phyloP scores from a whole-genome alignment of 2,888 invertebrate genomes.

The Eupithecia exiguata region DNA sequence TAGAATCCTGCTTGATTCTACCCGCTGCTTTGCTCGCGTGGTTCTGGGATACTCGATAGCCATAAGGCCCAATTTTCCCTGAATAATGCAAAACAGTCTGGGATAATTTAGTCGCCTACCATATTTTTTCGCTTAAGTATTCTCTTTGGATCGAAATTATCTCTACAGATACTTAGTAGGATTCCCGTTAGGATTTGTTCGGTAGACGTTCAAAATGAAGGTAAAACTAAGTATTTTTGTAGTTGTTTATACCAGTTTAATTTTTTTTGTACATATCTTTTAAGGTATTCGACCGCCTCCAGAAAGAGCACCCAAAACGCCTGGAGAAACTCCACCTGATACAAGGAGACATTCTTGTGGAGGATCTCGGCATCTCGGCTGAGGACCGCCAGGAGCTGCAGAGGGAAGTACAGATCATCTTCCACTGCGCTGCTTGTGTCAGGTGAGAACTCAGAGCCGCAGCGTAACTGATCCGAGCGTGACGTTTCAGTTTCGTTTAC shows the following conservation, averaged over 20 bases:
- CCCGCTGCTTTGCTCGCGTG: background rate
- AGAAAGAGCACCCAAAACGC: constrained; percentile 80
- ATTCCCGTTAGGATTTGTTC: too few relatives aligned
- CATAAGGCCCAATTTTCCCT: too few relatives aligned
- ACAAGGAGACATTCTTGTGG: constrained; percentile 85
- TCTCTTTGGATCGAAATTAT: too few relatives aligned
- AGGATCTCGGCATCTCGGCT: constrained; percentile 84
- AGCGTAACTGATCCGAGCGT: background rate
- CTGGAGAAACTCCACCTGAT: constrained; percentile 87
- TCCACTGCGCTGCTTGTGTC: constrained; percentile 95
- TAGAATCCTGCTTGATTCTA: background rate
- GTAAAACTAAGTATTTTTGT: too few relatives aligned
- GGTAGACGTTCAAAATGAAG: too few relatives aligned
- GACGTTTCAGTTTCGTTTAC: background rate
- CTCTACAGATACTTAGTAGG: too few relatives aligned
- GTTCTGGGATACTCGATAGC: background rate
- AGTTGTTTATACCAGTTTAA: too few relatives aligned
- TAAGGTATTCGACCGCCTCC: constrained; percentile 83
- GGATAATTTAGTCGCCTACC: too few relatives aligned
- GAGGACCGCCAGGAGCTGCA: constrained; percentile 84
- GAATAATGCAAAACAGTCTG: too few relatives aligned
- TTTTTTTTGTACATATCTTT: too few relatives aligned
- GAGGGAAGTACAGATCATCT: constrained; percentile 87
- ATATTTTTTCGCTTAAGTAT: too few relatives aligned
- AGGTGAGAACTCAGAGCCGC: constrained; percentile 62